Evolutionary conservation across 2,888 invertebrate species (phyloP), one percentile per base, ranked within the genome.

Genomic region (Drosophila bunnanda): DNA sequence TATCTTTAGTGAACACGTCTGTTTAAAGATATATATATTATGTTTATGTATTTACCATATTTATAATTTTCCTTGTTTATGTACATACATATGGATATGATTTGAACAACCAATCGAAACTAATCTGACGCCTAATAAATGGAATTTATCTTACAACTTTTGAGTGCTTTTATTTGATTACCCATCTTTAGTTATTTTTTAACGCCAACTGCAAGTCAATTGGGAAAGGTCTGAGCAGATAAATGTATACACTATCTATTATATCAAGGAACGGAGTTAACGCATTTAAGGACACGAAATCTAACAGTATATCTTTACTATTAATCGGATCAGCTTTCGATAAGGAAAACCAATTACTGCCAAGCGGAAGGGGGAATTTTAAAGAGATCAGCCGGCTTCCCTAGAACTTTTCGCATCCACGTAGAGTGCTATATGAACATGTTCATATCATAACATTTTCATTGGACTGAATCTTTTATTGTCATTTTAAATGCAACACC

Each of bases 61-160:
- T 84, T 88, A 80, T 86, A 77, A 77, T 79, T 77, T 88, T 54
- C 56, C 65, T 67, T 77, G 76, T 86, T 77, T 88, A 76, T 86
- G 86, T 88, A 88, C 41, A 82, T 88, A 88, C 71, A 62, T 56
- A 48, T 50, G 41, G 69, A 59, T 83, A 83, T 83, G 52, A 86
- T 88, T 88, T 74, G 67, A 72, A 57, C 48, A 73, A 75, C 28
- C 58, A 58, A 64, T 62, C 54, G 56, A 58, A 71, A 82, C 71
- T 82, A 78, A 83, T 83, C 62, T 86, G 81, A 78, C 83, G 57
- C 74, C 86, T 72, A 82, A 83, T 85, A 87, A 82, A 87, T 82
- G 86, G 80, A 82, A 74, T 65, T 68, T 77, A 82, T 82, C 80
- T 72, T 85, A 70, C 34, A 22, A 5, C n/a, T 58, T 61, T 61